These are phyloP conservation scores for Xiphydria camelus DNA, from an alignment of 2,888 invertebrate species.

Conservation along the genomic window DNA sequence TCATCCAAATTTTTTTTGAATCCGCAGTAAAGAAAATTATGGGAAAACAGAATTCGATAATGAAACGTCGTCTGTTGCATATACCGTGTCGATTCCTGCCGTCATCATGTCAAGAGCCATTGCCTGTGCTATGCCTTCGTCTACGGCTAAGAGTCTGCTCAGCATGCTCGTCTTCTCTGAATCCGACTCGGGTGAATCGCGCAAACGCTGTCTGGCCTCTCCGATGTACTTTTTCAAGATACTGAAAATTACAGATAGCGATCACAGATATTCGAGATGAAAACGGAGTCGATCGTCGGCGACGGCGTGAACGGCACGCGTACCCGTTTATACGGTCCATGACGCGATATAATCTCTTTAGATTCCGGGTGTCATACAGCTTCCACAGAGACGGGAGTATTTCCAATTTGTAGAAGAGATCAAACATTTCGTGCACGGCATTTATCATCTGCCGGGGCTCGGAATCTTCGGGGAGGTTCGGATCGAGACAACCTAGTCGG, in stretches of 20 bases:
- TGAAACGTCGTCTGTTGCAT: slow-evolving; percentile 20
- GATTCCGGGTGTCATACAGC: slow-evolving; percentile 70
- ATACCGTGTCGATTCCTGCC: slow-evolving; percentile 75
- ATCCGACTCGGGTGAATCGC: slow-evolving; percentile 55
- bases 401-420: slow-evolving; percentile 76
- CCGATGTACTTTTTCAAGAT: slow-evolving; percentile 51
- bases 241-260: slow-evolving; percentile 29
- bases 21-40: not conserved
- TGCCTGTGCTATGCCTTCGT: slow-evolving; percentile 66
- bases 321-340: slow-evolving; percentile 74
- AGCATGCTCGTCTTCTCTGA: slow-evolving; percentile 64
- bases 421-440: slow-evolving; percentile 77
- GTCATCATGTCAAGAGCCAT: slow-evolving; percentile 73
- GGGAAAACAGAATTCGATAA: not conserved
- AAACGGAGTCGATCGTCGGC: no score
- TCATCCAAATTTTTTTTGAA: no score
- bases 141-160: slow-evolving; percentile 66
- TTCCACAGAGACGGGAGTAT: slow-evolving; percentile 77
- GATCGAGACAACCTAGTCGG: slow-evolving; percentile 74
- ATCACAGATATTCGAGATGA: not conserved
- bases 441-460: slow-evolving; percentile 78
- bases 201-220: slow-evolving; percentile 44
- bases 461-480: slow-evolving; percentile 60
- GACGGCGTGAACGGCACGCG: no score
- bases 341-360: slow-evolving; percentile 71